Conservation (phyloP, 2,797 vertebrate genomes). For the Benthosema pterotum region DNA sequence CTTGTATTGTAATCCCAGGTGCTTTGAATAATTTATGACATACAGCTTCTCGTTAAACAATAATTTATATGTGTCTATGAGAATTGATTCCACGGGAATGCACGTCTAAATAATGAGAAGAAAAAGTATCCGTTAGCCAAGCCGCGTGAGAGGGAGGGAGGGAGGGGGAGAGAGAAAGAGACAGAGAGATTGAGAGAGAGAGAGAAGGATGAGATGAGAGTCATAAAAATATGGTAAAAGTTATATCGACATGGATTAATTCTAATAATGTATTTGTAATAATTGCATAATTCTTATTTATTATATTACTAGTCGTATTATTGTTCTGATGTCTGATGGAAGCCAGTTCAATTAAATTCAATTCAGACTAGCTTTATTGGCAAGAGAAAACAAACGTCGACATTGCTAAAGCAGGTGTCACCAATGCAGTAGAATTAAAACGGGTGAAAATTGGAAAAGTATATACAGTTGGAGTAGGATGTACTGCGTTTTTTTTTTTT, state of each 20-base stretch:
- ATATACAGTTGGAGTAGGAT: too few species aligned
- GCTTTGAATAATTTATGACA: slow-evolving; percentile 88
- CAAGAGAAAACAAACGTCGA: too few species aligned
- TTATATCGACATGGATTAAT: not conserved
- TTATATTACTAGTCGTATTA: not conserved
- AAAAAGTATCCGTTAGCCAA: slow-evolving; percentile 72
- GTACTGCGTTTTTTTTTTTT: too few species aligned
- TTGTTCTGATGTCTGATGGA: not conserved
- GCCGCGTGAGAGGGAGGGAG: slow-evolving; percentile 62
- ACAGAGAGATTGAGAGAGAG: slow-evolving; percentile 40
- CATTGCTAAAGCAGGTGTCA: too few species aligned
- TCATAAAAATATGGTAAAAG: too few species aligned
- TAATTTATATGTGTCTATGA: slow-evolving; percentile 88
- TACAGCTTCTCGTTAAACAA: slow-evolving; percentile 88
- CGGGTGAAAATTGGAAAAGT: too few species aligned
- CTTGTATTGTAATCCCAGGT: slow-evolving; percentile 87
- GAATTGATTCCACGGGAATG: slow-evolving; percentile 82
- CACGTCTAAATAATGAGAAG: slow-evolving; percentile 85
- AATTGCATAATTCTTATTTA: slow-evolving; percentile 18
- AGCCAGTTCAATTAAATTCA: too few species aligned
- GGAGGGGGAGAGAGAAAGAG: slow-evolving; percentile 15
- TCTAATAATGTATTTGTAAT: not conserved
- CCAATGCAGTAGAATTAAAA: too few species aligned
- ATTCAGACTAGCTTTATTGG: too few species aligned
- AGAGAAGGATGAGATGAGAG: too few species aligned